Percentiles rank a stretch among this genome's conserved stretches.
These are phyloP conservation scores for Phrynocephalus forsythii DNA, from an alignment of 2,797 vertebrate species.

Conservation along the genomic window DNA sequence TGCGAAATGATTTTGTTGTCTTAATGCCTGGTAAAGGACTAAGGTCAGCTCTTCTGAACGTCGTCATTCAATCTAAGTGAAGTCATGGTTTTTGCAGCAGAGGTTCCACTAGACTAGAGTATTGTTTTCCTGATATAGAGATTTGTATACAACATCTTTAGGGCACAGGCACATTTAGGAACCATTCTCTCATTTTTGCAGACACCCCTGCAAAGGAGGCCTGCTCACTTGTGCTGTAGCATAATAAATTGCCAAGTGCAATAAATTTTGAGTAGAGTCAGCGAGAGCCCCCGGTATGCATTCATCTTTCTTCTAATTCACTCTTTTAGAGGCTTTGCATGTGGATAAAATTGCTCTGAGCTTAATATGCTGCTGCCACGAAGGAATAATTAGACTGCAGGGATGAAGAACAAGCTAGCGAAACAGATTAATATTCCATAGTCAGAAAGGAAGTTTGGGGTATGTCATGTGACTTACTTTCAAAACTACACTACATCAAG, in stretches of 20 bases:
- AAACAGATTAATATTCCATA: rapidly evolving
- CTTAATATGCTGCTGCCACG: neutral
- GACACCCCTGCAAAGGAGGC: neutral
- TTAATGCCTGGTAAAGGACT: neutral
- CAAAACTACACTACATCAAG: neutral
- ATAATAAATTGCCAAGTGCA: slow-evolving; percentile 69
- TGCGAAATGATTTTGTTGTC: neutral
- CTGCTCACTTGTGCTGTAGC: slow-evolving; percentile 52
- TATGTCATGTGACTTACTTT: neutral
- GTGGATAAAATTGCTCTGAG: neutral
- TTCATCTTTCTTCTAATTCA: neutral
- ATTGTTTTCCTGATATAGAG: neutral
- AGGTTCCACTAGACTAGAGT: neutral
- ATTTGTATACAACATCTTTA: neutral
- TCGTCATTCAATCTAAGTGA: neutral
- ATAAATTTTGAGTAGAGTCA: slow-evolving; percentile 47
- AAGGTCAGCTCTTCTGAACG: neutral
- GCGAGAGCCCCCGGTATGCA: neutral
- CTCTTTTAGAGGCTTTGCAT: neutral
- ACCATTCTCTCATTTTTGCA: neutral
- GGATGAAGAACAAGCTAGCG: rapidly evolving
- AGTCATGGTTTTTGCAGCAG: neutral
- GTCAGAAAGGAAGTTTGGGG: rapidly evolving
- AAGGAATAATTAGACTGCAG: neutral
- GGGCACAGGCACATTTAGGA: neutral